These are phyloP conservation scores for Morus bassanus DNA, from an alignment of 2,797 vertebrate genomes.

Conservation along the genomic window DNA sequence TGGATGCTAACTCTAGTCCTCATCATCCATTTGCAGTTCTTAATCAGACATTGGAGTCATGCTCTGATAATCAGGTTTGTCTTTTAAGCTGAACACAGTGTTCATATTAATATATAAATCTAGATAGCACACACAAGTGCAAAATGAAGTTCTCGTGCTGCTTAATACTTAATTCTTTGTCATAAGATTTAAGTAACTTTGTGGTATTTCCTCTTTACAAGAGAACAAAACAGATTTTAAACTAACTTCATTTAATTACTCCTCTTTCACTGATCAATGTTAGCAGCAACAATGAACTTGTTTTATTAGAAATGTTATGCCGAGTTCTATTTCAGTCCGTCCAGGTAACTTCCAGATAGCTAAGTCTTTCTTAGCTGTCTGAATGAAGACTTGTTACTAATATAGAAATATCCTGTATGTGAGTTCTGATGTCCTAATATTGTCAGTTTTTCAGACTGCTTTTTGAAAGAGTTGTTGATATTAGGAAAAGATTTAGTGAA, in stretches of 20 bases:
- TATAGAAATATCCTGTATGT: background rate
- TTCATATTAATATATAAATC: background rate
- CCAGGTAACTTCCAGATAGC: background rate
- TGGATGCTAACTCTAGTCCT: background rate
- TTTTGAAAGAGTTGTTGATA: background rate
- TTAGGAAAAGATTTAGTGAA: background rate
- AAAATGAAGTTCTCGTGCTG: slow-evolving; percentile 1
- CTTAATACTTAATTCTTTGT: background rate
- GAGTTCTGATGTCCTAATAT: background rate
- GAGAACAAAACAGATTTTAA: background rate
- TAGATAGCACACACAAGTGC: background rate
- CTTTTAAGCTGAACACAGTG: background rate
- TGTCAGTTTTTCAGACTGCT: background rate
- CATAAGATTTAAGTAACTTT: background rate
- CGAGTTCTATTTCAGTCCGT: slow-evolving; percentile 7
- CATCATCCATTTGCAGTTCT: background rate
- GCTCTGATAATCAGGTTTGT: background rate
- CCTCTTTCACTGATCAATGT: background rate
- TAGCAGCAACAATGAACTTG: background rate
- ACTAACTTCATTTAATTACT: background rate
- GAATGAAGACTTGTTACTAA: background rate
- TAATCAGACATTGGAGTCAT: background rate
- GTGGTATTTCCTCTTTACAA: background rate
- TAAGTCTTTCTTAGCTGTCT: background rate
- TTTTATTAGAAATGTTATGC: background rate